Percentiles rank a stretch among this genome's conserved stretches.
Conservation (phyloP, 2,797 vertebrate genomes). For the Anabacerthia variegaticeps region DNA sequence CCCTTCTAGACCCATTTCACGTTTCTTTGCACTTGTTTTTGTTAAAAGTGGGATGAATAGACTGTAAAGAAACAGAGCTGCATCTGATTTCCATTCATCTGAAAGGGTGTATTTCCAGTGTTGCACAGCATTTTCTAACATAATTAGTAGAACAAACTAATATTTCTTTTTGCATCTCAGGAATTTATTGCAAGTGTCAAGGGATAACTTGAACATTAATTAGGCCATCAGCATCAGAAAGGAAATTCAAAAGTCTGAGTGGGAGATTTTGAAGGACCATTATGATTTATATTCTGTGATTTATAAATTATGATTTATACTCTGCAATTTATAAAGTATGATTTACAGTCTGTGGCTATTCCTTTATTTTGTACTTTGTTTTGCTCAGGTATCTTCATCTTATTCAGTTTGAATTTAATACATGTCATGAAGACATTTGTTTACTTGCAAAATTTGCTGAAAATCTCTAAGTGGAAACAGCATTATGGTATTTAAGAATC, state of each 20-base stretch:
- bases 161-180: background rate
- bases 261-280: background rate
- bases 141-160: background rate
- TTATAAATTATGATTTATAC: background rate
- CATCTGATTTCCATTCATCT: background rate
- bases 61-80: background rate
- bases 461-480: constrained; percentile 8
- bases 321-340: background rate
- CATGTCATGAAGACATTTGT: background rate
- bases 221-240: background rate
- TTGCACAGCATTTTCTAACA: background rate
- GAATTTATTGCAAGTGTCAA: background rate
- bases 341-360: background rate
- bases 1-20: background rate
- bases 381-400: background rate
- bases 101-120: background rate
- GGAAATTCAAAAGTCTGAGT: background rate
- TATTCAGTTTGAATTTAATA: background rate
- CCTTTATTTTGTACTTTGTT: background rate
- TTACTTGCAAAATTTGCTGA: background rate
- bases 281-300: background rate
- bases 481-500: background rate
- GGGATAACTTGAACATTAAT: background rate
- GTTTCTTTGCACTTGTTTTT: constrained; percentile 5
- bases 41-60: background rate